These are phyloP conservation scores for Antedon bifida DNA, from an alignment of 35 echinoderm and acorn worm genomes.

Conservation along the genomic window DNA sequence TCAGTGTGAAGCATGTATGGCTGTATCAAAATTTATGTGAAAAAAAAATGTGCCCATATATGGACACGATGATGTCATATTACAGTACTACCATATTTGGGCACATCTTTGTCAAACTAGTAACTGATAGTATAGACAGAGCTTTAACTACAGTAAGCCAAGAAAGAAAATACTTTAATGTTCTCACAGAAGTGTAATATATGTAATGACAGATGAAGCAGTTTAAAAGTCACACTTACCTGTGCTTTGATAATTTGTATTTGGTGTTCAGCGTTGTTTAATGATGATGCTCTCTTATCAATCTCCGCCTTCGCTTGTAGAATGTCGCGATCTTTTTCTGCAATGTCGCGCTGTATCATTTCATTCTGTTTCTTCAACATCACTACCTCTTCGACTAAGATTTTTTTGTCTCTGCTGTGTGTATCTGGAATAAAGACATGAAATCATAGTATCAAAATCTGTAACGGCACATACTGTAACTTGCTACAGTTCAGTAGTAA, in stretches of 20 bases:
- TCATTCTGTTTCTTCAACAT: constrained; percentile 91
- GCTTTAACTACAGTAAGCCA: too few species aligned
- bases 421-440: constrained; percentile 31
- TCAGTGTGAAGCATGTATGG: too few species aligned
- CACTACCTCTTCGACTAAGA: constrained; percentile 83
- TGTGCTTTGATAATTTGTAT: constrained; percentile 71
- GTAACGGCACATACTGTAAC: too few species aligned
- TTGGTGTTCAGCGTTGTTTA: constrained; percentile 69
- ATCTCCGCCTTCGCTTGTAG: constrained; percentile 45
- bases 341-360: constrained; percentile 61
- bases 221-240: constrained; percentile 10
- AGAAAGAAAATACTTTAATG: too few species aligned
- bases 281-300: constrained; percentile 49
- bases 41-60: too few species aligned
- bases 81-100: too few species aligned
- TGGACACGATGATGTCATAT: too few species aligned
- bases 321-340: constrained; percentile 63
- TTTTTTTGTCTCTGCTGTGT: constrained; percentile 75
- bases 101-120: too few species aligned
- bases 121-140: too few species aligned
- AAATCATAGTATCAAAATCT: too few species aligned
- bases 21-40: too few species aligned
- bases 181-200: too few species aligned
- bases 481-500: background rate
- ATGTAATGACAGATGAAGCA: background rate